Percentiles rank a stretch among this genome's conserved stretches.
These are phyloP conservation scores for Lacerta viridis DNA, from an alignment of 2,797 vertebrate species.

Conservation along the genomic window DNA sequence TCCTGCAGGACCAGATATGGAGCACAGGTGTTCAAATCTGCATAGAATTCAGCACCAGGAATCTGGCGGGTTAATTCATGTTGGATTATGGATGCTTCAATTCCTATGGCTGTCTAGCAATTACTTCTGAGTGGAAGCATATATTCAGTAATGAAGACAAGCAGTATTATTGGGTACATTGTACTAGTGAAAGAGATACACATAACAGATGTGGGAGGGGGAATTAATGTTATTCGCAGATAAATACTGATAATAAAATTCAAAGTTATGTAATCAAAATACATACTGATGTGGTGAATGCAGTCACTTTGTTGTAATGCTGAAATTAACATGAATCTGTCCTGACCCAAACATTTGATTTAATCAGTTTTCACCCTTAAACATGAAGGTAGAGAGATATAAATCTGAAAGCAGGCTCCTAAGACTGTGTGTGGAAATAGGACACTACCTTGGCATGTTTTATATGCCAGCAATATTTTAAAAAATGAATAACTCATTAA, in stretches of 20 bases:
- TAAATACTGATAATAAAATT: not conserved
- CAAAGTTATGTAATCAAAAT: not conserved
- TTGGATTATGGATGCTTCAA: not conserved
- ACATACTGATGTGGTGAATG: not conserved
- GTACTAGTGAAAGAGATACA: not conserved
- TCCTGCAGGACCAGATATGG: not conserved
- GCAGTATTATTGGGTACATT: not conserved
- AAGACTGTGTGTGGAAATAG: not conserved
- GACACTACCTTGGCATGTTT: not conserved
- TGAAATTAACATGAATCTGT: not conserved
- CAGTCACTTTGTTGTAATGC: not conserved
- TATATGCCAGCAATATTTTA: not conserved
- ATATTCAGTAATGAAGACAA: not conserved
- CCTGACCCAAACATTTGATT: not conserved
- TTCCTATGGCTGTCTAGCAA: not conserved
- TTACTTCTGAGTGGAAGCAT: not conserved
- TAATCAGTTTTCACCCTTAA: not conserved
- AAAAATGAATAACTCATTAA: not conserved
- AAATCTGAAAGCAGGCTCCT: not conserved
- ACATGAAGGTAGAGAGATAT: no score
- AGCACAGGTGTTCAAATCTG: slow-evolving; percentile 4
- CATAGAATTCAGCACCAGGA: not conserved
- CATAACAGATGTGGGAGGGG: not conserved
- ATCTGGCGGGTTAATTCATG: not conserved
- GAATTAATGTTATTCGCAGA: not conserved